Conservation (phyloP, 2,113 vertebrate species). For the Cairina moschata region DNA sequence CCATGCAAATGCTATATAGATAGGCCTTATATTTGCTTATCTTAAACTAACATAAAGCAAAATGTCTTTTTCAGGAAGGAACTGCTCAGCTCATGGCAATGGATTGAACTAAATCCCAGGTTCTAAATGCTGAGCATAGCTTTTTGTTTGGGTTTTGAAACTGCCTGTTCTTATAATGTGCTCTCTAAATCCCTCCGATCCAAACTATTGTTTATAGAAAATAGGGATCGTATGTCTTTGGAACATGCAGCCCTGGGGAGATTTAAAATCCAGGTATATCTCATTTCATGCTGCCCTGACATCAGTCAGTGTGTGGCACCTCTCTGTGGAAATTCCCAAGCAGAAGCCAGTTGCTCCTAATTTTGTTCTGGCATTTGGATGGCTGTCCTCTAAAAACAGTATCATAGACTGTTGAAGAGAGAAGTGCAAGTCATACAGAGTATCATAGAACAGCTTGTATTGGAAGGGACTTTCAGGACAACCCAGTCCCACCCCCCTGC, state of each 20-base stretch:
- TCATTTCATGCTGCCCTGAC: neutral
- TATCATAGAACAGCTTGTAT: too few relatives aligned
- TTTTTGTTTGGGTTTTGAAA: slow-evolving; percentile 25
- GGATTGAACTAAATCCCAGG: neutral
- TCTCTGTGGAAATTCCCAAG: neutral
- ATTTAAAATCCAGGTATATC: neutral
- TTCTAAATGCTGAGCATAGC: neutral
- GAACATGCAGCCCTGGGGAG: neutral
- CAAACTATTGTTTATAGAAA: neutral
- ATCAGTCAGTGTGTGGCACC: neutral
- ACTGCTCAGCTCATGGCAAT: neutral
- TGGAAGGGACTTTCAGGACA: too few relatives aligned
- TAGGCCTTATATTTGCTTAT: neutral
- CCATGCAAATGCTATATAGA: neutral
- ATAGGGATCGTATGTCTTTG: neutral
- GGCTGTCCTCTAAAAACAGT: neutral
- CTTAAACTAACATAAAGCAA: neutral
- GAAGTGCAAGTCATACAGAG: neutral
- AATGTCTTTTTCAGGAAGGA: neutral
- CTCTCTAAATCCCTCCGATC: neutral
- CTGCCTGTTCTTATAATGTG: neutral
- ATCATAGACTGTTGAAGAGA: neutral
- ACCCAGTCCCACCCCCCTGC: too few relatives aligned
- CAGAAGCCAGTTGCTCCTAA: neutral
- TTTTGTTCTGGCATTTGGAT: neutral